Base-by-base conservation (phyloP, 1,140 invertebrate genomes). In the Uloborus diversus region DNA sequence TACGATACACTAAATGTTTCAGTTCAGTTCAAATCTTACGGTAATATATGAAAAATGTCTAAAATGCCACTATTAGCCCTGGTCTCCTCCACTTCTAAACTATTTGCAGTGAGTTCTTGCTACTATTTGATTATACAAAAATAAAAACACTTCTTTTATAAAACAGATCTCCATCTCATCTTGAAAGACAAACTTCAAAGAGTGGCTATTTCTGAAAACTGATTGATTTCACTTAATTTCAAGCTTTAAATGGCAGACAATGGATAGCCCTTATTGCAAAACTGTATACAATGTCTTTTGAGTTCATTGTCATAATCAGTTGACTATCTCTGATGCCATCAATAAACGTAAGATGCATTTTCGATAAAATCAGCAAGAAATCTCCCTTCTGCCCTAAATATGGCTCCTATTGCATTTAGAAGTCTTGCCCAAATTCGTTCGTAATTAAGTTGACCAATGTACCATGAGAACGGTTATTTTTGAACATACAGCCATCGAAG, bases 381-480 rank as follows among this genome's bases (percentile, higher is more conserved):
- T n/a, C n/a, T n/a, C 37, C 9, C 37, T 13, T 42, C 37, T 0
- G 37, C 37, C 9, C 37, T 42, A 42, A 13, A 42, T 42, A 17
- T 42, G 17, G 17, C 37, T 9, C 37, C n/a, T n/a, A n/a, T n/a
- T n/a, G n/a, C n/a, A n/a, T n/a, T n/a, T n/a, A n/a, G n/a, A n/a
- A n/a, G n/a, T n/a, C n/a, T n/a, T n/a, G n/a, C n/a, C n/a, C n/a
- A n/a, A n/a, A n/a, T n/a, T n/a, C n/a, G n/a, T 42, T 9, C 37
- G 9, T 42, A 42, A 42, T 42, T 42, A 42, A 42, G 9, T 42
- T 42, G 37, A 42, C 37, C 37, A 42, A 42, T 42, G 37, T 9
- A 7, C 42, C 42, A n/a, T 25, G 17, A n/a, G 25, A 68, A 49
- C 64, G 17, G 64, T 68, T 68, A 68, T 68, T 68, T 68, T 68